Evolutionary conservation across 2,113 vertebrate genomes (phyloP), one percentile per base, ranked within the genome.

Genomic region (Tapirus terrestris): DNA sequence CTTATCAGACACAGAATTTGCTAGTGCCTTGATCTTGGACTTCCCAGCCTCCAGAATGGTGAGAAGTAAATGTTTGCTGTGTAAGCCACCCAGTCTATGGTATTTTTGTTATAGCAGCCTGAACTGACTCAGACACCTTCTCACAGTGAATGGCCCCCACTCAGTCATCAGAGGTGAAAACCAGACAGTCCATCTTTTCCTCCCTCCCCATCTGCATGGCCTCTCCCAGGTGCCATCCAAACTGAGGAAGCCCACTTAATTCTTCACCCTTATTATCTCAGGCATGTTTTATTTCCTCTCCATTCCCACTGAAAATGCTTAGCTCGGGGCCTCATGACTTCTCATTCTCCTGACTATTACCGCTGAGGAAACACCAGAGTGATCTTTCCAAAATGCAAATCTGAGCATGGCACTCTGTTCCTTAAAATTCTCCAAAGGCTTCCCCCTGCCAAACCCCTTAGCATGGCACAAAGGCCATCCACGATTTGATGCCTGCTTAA

Each of bases 351-450:
- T 70, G 25, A 48, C 3, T 65, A 27, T 17, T 58, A 60, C 27
- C 82, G 39, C 16, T 92, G 31, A 82, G 67, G 11, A 77, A 86
- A 94, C 45, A 72, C 7, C 25, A 36, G 7, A 14, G 27, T 8
- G 29, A 85, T 79, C 18, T 91, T 96, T 91, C 65, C 51, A 91
- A 93, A 96, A 97, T 39, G 9, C 27, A 93, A 89, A 92, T 85
- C 21, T 65, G 36, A 95, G 27, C n/a, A 31, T 72, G 21, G 12
- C 29, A 31, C 3, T 87, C 39, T 43, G 67, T 20, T 39, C 45
- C 31, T 90, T 77, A 65, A 76, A 76, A 80, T 25, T 68, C 63
- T 43, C 48, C 14, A 72, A 5, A 20, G 53, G 51, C 2, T 67
- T 45, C n/a, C 60, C 60, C 39, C 18, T 84, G 58, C 67, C 92